Evolutionary conservation across 2,888 invertebrate genomes (phyloP).

Genomic region (Torymus tubicola): DNA sequence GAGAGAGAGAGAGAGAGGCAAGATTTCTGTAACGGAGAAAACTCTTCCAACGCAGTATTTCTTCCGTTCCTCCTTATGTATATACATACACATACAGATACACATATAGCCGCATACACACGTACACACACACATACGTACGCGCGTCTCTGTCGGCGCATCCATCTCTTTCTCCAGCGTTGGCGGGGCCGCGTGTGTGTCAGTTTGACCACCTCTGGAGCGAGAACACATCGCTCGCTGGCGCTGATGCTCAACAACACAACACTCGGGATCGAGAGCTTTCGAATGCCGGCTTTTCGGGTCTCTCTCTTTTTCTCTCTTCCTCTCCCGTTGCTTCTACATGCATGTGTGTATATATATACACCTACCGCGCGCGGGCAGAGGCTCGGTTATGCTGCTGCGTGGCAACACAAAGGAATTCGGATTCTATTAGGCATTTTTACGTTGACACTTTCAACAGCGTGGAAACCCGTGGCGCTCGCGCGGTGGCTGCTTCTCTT

Average conservation of each 20-base stretch:
- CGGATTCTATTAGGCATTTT: constrained; percentile 54
- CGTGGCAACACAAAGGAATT: constrained; percentile 41
- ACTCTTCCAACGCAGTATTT: constrained; percentile 35
- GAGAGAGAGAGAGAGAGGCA: too few relatives aligned
- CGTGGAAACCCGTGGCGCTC: constrained; percentile 21
- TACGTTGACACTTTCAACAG: constrained; percentile 54
- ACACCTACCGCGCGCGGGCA: constrained; percentile 18
- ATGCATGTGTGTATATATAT: background rate
- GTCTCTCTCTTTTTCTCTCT: constrained; percentile 14
- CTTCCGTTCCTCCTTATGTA: constrained; percentile 39
- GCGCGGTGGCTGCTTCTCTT: constrained; percentile 10
- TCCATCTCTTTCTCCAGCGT: constrained; percentile 33
- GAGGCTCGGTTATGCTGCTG: background rate
- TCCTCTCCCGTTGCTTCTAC: background rate
- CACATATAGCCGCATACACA: too few relatives aligned
- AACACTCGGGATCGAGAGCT: constrained; percentile 45
- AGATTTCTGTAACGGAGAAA: constrained; percentile 49
- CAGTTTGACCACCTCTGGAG: constrained; percentile 54
- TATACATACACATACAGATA: too few relatives aligned
- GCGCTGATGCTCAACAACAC: constrained; percentile 19
- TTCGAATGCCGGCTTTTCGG: constrained; percentile 51
- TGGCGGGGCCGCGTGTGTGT: constrained; percentile 25
- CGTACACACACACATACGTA: too few relatives aligned
- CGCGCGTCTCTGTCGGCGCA: constrained; percentile 35
- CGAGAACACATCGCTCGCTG: constrained; percentile 32